Evolutionary conservation across 2,113 vertebrate species (phyloP), one percentile per base, ranked within the genome.

Genomic region (Anhinga rufa): DNA sequence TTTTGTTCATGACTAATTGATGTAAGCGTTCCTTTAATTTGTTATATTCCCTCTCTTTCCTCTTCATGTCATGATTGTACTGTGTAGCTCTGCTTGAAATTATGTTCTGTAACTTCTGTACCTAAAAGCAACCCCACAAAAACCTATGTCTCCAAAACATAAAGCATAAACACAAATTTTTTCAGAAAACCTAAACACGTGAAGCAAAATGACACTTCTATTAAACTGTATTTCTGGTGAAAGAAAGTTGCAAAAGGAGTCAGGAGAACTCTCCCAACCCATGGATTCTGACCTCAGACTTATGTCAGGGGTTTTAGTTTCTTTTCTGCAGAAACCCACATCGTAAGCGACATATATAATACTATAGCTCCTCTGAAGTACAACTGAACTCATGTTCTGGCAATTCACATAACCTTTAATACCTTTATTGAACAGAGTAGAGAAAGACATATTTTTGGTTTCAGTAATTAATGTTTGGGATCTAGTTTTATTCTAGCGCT

Each of bases 1-100:
- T 99, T 95, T 99, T 99, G 93, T 99, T 99, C 90, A 99, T 98
- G 90, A 99, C 98, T 55, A 99, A 98, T 58, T 99, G 99, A 97
- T 99, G 98, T 9, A 99, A 98, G 18, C 99, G 98, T 51, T 99
- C 99, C 94, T 99, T 99, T 82, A 99, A 97, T 93, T 99, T 99
- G 87, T 98, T 98, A 87, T 98, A 98, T 96, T 99, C 99, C 86
- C 99, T 98, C 71, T 99, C 99, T 96, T 99, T 99, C 72, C 99
- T 99, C 96, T 99, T 99, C 98, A 99, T 98, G 80, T 99, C 99
- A 48, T 99, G 99, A 98, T 98, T 99, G 95, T 99, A 99, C 78
- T 99, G 99, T 38, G 99, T 99, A 91, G 99, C 99, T 91, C 99
- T 99, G 92, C 99, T 99, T 87, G 99, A 97, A 83, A 99, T 99